Percentiles rank a stretch among this genome's conserved stretches.
Conservation (phyloP, 1,140 invertebrate species). For the Plodia interpunctella region DNA sequence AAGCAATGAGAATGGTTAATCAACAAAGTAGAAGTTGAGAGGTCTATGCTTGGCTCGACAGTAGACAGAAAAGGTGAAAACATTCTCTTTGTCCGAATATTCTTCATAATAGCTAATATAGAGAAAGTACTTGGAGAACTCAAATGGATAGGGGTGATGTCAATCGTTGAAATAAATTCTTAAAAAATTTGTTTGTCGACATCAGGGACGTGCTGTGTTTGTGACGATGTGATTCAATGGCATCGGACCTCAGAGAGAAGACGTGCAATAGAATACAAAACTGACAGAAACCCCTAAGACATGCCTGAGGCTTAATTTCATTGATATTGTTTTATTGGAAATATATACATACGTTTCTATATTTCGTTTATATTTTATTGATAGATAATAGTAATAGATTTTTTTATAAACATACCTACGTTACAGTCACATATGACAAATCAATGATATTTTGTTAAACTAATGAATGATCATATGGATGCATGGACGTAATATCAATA, state of each 20-base stretch:
- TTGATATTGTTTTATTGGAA: neutral
- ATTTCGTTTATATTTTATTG: too few relatives aligned
- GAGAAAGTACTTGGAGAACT: conserved; percentile 39
- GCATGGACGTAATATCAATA: too few relatives aligned
- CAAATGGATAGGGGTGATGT: conserved; percentile 51
- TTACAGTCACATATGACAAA: neutral
- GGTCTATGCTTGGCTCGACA: too few relatives aligned
- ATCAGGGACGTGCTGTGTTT: conserved; percentile 33
- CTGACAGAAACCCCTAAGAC: conserved; percentile 5
- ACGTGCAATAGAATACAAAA: conserved; percentile 24
- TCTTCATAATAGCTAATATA: conserved; percentile 40
- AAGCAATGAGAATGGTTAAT: too few relatives aligned
- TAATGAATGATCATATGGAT: too few relatives aligned
- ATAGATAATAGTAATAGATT: too few relatives aligned
- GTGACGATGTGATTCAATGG: conserved; percentile 35
- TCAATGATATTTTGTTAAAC: too few relatives aligned
- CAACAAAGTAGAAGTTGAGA: too few relatives aligned
- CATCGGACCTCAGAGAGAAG: conserved; percentile 38
- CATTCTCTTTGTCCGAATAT: conserved; percentile 12
- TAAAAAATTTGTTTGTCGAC: conserved; percentile 29
- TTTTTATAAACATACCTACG: too few relatives aligned
- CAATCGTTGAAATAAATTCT: conserved; percentile 23
- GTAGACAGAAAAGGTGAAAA: too few relatives aligned
- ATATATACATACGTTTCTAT: neutral
- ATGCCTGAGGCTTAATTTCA: too few relatives aligned